A percentile compares a stretch with the other conserved stretches of the same genome.
Conservation (phyloP, 2,797 vertebrate species). For the Limnodromus scolopaceus region DNA sequence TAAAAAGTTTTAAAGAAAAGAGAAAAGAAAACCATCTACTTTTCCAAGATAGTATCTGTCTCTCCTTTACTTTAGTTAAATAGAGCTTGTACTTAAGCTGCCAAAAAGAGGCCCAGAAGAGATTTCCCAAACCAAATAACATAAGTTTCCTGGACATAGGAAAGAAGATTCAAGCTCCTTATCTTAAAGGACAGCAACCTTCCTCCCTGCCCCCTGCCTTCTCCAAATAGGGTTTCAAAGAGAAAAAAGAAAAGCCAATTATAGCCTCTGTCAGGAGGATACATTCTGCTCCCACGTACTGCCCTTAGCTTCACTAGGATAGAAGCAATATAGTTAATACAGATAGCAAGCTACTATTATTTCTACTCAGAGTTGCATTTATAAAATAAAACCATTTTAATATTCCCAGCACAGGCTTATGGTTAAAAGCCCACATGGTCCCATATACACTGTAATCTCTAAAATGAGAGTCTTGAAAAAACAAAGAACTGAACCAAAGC, state of each 20-base stretch:
- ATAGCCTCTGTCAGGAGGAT: neutral
- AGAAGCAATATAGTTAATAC: neutral
- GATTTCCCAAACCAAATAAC: neutral
- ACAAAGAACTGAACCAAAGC: slow-evolving; percentile 47
- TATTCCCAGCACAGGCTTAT: neutral
- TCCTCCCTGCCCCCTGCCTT: neutral
- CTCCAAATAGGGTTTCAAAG: neutral
- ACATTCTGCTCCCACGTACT: neutral
- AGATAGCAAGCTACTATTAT: neutral
- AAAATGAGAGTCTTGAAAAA: slow-evolving; percentile 44
- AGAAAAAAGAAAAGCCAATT: neutral
- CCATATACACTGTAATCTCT: slow-evolving; percentile 6
- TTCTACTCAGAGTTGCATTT: neutral
- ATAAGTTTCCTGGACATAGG: neutral
- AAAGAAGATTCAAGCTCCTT: slow-evolving; percentile 10
- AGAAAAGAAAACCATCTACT: neutral
- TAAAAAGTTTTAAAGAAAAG: neutral
- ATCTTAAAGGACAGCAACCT: neutral
- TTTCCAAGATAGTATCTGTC: neutral
- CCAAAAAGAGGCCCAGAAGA: neutral
- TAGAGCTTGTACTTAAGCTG: neutral
- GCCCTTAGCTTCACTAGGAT: neutral
- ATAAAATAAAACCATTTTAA: slow-evolving; percentile 7
- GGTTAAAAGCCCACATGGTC: neutral
- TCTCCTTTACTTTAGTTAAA: neutral